A percentile compares a stretch with the other conserved stretches of the same genome.
Conservation (phyloP, 2,797 vertebrate genomes). For the Lutjanus argentimaculatus region DNA sequence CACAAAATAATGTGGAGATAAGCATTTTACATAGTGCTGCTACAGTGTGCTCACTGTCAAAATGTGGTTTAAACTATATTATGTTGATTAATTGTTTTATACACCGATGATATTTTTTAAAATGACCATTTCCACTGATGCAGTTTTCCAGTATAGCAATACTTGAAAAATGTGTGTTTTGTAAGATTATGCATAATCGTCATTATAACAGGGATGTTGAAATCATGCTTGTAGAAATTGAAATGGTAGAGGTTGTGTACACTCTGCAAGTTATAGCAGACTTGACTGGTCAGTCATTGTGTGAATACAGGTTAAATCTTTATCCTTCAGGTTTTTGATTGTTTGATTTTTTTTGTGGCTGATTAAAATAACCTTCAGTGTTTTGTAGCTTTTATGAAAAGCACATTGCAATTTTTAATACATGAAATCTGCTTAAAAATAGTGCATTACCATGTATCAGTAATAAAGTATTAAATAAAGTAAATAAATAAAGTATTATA, state of each 20-base stretch:
- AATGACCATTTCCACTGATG: not conserved
- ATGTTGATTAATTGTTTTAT: not conserved
- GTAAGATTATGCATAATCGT: not conserved
- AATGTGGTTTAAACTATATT: conserved; percentile 53
- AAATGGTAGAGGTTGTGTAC: too few species aligned
- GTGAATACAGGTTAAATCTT: not conserved
- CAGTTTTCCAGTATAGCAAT: not conserved
- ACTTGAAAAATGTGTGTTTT: not conserved
- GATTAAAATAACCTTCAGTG: not conserved
- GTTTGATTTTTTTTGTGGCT: not conserved
- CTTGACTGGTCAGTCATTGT: not conserved
- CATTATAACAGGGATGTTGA: not conserved
- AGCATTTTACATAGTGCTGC: too few species aligned
- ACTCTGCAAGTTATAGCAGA: not conserved
- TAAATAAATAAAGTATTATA: not conserved
- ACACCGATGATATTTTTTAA: not conserved
- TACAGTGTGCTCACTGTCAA: conserved; percentile 85
- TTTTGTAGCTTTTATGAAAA: not conserved
- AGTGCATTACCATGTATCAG: not conserved
- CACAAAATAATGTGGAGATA: conserved; percentile 91
- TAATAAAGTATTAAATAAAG: too few species aligned
- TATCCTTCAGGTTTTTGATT: not conserved
- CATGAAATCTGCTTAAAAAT: not conserved
- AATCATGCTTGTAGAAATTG: not conserved
- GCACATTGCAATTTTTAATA: not conserved